phyloP scores from a whole-genome alignment of 2,797 vertebrate species.

The Myotis vivesi region DNA sequence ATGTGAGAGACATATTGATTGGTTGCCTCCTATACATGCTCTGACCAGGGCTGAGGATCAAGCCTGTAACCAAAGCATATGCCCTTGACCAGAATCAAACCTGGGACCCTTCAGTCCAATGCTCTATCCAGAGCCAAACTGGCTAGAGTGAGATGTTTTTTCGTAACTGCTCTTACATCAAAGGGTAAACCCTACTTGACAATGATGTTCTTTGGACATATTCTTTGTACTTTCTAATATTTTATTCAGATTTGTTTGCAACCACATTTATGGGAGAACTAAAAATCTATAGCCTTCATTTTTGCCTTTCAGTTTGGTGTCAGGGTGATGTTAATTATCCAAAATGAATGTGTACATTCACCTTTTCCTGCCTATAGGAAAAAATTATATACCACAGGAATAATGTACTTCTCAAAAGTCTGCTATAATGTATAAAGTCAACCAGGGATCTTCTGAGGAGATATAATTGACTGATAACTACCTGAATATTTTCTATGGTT shows the following conservation, averaged over 20 bases:
- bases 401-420: not conserved
- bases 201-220: not conserved
- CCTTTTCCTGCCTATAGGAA: not conserved
- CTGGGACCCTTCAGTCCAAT: too few relatives aligned
- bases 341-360: not conserved
- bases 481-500: not conserved
- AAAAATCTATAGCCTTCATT: not conserved
- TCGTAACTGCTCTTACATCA: not conserved
- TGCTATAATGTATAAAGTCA: not conserved
- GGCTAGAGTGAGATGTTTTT: too few relatives aligned
- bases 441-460: not conserved
- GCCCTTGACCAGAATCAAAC: too few relatives aligned
- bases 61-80: too few relatives aligned
- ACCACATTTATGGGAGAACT: not conserved
- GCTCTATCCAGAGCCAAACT: too few relatives aligned
- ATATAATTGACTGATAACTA: not conserved
- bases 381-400: not conserved
- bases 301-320: not conserved
- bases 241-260: conserved; percentile 25
- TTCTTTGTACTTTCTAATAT: not conserved
- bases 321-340: not conserved
- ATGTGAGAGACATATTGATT: too few relatives aligned
- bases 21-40: too few relatives aligned
- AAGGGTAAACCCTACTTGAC: not conserved
- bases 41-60: too few relatives aligned